Conservation (phyloP, 2,113 vertebrate genomes). For the Dicentrarchus labrax region DNA sequence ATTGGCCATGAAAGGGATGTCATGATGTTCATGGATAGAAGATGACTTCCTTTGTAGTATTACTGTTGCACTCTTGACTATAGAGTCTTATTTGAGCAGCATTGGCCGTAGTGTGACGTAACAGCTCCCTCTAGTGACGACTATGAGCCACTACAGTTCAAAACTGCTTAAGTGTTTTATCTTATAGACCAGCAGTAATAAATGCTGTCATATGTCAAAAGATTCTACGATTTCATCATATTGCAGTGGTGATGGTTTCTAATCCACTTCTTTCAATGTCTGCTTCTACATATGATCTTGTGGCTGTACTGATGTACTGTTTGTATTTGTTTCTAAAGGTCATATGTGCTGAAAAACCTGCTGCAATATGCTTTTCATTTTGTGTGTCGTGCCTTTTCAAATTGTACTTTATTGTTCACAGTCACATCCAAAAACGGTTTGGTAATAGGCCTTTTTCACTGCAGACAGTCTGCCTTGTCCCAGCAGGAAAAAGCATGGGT, state of each 20-base stretch:
- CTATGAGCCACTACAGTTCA: not conserved
- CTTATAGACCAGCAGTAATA: not conserved
- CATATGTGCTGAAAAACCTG: not conserved
- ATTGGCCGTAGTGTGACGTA: not conserved
- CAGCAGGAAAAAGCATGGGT: not conserved
- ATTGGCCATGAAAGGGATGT: not conserved
- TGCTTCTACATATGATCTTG: not conserved
- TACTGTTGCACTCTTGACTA: not conserved
- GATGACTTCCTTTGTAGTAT: not conserved
- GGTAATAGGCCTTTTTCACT: not conserved
- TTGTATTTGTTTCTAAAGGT: not conserved
- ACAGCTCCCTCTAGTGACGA: slow-evolving; percentile 34
- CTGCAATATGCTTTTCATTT: not conserved
- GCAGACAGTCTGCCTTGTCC: not conserved
- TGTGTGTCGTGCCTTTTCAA: not conserved
- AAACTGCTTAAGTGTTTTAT: not conserved
- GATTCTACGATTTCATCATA: not conserved
- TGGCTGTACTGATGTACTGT: not conserved
- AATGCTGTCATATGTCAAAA: not conserved
- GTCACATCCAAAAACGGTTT: too few species aligned
- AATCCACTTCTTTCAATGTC: not conserved
- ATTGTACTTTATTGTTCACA: too few species aligned
- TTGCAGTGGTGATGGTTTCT: not conserved
- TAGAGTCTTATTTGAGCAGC: not conserved
- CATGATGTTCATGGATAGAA: not conserved